Conservation (phyloP, 2,888 invertebrate genomes). For the Eugnorisma glareosa region DNA sequence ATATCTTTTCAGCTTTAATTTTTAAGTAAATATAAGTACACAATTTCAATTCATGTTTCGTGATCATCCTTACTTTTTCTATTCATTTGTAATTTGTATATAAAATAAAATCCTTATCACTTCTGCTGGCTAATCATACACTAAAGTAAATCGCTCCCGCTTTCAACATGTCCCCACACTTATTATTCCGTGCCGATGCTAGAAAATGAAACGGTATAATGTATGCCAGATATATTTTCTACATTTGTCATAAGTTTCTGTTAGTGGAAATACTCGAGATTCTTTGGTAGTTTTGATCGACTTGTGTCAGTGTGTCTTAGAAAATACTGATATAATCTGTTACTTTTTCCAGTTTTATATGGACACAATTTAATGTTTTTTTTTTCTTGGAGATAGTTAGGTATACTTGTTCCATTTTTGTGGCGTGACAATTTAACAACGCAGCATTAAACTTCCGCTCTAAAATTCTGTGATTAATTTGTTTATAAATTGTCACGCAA, state of each 20-base stretch:
- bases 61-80: neutral
- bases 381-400: neutral
- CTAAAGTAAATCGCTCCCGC: constrained; percentile 45
- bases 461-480: neutral
- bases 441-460: neutral
- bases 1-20: neutral
- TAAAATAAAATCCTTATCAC: neutral
- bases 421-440: neutral
- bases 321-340: constrained; percentile 7
- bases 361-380: constrained; percentile 12
- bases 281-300: constrained; percentile 26
- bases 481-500: neutral
- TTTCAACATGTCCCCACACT: constrained; percentile 40
- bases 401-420: neutral
- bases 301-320: constrained; percentile 8
- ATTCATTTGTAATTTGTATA: neutral
- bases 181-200: constrained; percentile 58
- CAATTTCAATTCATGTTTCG: constrained; percentile 32
- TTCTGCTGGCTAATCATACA: constrained; percentile 20
- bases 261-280: constrained; percentile 13
- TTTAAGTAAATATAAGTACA: constrained; percentile 35
- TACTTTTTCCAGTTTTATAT: constrained; percentile 45
- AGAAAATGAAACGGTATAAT: constrained; percentile 46
- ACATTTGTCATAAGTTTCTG: constrained; percentile 47
- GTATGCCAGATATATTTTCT: constrained; percentile 33